These are phyloP conservation scores for Amphiura filiformis DNA, from an alignment of 35 echinoderm and acorn worm species.

Conservation along the genomic window DNA sequence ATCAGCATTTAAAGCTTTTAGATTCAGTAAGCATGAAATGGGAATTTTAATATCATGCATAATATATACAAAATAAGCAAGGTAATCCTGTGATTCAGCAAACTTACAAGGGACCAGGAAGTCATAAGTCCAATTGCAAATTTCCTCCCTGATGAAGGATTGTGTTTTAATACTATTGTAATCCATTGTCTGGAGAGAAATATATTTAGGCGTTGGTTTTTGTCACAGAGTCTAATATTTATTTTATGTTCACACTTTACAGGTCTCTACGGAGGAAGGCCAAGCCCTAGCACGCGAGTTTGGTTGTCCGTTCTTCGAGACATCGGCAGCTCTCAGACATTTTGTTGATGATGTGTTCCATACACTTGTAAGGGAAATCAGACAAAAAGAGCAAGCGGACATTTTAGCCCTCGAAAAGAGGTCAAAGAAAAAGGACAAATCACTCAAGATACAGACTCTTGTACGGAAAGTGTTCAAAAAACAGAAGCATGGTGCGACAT, in stretches of 20 bases:
- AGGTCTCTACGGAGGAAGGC: slow-evolving; percentile 91
- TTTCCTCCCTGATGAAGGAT: not conserved
- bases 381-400: slow-evolving; percentile 83
- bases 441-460: slow-evolving; percentile 66
- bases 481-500: slow-evolving; percentile 59
- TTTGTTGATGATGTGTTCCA: slow-evolving; percentile 99
- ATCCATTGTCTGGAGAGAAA: not conserved
- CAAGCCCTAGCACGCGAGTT: slow-evolving; percentile 91
- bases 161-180: not conserved
- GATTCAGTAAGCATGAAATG: too few relatives aligned
- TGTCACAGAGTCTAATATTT: not conserved
- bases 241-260: not conserved
- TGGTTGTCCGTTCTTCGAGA: slow-evolving; percentile 98
- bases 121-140: not conserved
- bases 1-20: too few relatives aligned
- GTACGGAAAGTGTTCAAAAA: slow-evolving; percentile 75
- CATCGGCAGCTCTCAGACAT: slow-evolving; percentile 91
- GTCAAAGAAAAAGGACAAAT: slow-evolving; percentile 80
- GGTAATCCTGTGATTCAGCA: not conserved
- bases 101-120: too few relatives aligned
- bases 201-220: not conserved
- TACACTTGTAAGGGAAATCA: slow-evolving; percentile 93
- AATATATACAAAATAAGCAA: too few relatives aligned
- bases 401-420: slow-evolving; percentile 81
- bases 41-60: too few relatives aligned